phyloP scores from a whole-genome alignment of 2,797 vertebrate species.

The Sarcoramphus papa region DNA sequence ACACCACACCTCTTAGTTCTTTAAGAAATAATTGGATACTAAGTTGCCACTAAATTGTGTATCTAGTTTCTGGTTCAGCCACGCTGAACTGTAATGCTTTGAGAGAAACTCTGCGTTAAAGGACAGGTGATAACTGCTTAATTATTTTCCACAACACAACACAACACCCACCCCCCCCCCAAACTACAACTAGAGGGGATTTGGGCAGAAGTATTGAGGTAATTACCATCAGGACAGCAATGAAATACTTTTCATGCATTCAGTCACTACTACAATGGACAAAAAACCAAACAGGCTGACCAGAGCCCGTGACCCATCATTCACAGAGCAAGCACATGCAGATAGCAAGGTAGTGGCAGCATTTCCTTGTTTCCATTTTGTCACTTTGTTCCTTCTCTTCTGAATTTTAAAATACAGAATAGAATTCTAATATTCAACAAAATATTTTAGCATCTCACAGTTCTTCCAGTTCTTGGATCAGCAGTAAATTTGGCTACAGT shows the following conservation, averaged over 20 bases:
- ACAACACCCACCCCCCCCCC: rapidly evolving
- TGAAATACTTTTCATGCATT: background rate
- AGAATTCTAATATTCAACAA: background rate
- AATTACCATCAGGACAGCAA: background rate
- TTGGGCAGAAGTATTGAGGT: background rate
- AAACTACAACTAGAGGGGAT: background rate
- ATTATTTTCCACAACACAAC: background rate
- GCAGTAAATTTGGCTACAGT: background rate
- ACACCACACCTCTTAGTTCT: background rate
- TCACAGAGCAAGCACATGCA: background rate
- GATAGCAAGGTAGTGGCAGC: background rate
- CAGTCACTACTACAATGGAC: background rate
- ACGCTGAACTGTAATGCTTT: background rate
- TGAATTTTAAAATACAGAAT: background rate
- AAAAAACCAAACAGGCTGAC: background rate
- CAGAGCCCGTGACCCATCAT: background rate
- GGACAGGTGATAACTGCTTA: background rate
- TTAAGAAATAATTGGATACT: background rate
- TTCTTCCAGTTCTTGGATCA: background rate
- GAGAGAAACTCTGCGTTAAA: background rate
- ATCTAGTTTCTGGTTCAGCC: background rate
- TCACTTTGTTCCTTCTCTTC: background rate
- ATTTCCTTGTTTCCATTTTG: background rate
- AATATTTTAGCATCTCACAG: background rate
- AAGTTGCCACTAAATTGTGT: background rate